Evolutionary conservation across 2,888 invertebrate genomes (phyloP).

Genomic region (Bellardia pandia): DNA sequence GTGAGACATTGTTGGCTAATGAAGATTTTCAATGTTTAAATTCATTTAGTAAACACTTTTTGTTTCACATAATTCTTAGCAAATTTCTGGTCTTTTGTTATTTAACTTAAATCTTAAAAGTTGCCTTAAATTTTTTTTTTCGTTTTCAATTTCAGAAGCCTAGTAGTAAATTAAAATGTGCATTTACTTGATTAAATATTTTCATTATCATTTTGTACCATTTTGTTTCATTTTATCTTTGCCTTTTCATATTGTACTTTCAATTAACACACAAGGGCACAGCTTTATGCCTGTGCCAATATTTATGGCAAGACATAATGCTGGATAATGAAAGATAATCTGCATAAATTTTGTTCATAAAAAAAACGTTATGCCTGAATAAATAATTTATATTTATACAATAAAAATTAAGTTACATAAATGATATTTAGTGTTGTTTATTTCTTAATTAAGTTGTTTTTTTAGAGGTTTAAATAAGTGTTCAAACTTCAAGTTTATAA

Average conservation of each 20-base stretch:
- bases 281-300: background rate
- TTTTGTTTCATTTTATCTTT: background rate
- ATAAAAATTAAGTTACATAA: background rate
- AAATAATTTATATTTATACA: slow-evolving; percentile 28
- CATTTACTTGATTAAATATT: slow-evolving; percentile 45
- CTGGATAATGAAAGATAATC: slow-evolving; percentile 18
- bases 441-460: background rate
- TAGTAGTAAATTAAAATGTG: slow-evolving; percentile 29
- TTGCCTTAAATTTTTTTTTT: too few species aligned
- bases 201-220: background rate
- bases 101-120: too few species aligned
- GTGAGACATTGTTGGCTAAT: too few species aligned
- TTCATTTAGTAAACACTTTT: too few species aligned
- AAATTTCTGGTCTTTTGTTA: too few species aligned
- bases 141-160: too few species aligned
- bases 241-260: background rate
- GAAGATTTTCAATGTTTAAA: too few species aligned
- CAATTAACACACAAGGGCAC: background rate
- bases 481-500: background rate
- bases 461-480: background rate
- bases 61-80: too few species aligned
- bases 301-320: slow-evolving; percentile 1
- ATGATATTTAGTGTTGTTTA: slow-evolving; percentile 1
- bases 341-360: background rate
- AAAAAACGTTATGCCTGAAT: slow-evolving; percentile 21